Conservation (phyloP, 2,797 vertebrate genomes). For the Discoglossus pictus region DNA sequence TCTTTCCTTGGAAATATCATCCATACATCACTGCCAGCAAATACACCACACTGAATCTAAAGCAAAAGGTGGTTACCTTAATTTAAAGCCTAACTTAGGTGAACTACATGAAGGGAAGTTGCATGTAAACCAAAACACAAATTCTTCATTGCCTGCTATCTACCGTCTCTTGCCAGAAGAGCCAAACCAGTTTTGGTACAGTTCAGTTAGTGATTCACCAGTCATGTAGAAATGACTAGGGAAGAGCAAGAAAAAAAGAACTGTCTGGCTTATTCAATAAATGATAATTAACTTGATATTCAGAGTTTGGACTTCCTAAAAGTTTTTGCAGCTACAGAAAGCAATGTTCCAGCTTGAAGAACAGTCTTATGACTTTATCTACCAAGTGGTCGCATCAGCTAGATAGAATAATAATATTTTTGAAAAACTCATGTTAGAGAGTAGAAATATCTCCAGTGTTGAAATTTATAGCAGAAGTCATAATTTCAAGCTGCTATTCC, state of each 20-base stretch:
- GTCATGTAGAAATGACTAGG: constrained; percentile 21
- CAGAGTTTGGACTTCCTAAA: constrained; percentile 24
- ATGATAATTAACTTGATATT: constrained; percentile 51
- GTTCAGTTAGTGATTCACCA: constrained; percentile 12
- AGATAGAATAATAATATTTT: too few species aligned
- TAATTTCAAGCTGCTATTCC: too few species aligned
- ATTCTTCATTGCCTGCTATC: background rate
- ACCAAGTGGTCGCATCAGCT: too few species aligned
- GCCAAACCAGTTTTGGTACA: background rate
- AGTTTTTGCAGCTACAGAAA: too few species aligned
- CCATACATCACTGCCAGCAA: constrained; percentile 50
- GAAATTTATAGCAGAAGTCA: too few species aligned
- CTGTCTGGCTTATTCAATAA: background rate
- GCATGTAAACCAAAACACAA: background rate
- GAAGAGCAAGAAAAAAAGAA: background rate
- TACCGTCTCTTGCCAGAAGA: constrained; percentile 36
- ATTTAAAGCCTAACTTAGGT: background rate
- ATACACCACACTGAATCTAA: background rate
- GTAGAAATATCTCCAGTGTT: too few species aligned
- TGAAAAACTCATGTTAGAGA: too few species aligned
- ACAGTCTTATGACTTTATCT: too few species aligned
- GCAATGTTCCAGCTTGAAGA: too few species aligned
- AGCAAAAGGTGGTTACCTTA: constrained; percentile 35
- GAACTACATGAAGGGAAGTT: constrained; percentile 48
- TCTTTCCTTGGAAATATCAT: constrained; percentile 47